These are phyloP conservation scores for Drosophila robusta DNA, from an alignment of 2,888 invertebrate species.

Conservation along the genomic window DNA sequence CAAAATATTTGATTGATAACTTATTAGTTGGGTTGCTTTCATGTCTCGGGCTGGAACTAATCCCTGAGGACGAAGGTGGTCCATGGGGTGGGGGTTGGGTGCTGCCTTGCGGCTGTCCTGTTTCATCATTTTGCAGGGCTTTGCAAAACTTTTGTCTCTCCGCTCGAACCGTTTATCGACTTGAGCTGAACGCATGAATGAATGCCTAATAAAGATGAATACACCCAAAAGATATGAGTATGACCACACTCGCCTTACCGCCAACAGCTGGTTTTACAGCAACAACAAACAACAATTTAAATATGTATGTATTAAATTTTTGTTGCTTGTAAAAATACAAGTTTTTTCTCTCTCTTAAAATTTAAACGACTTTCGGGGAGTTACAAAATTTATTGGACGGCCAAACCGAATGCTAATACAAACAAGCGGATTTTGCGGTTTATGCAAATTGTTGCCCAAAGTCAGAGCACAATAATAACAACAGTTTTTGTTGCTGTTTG, in stretches of 20 bases:
- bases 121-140: conserved; percentile 67
- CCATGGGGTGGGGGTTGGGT: neutral
- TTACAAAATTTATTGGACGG: conserved; percentile 64
- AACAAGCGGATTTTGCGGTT: conserved; percentile 79
- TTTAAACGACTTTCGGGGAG: conserved; percentile 49
- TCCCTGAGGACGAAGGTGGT: conserved; percentile 28
- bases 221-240: conserved; percentile 46
- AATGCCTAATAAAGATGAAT: conserved; percentile 79
- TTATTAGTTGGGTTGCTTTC: conserved; percentile 73
- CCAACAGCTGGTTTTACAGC: conserved; percentile 33
- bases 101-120: conserved; percentile 11
- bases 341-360: conserved; percentile 36
- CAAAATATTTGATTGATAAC: conserved; percentile 79
- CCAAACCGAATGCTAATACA: conserved; percentile 69
- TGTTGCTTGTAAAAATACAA: conserved; percentile 42
- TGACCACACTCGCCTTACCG: conserved; percentile 16
- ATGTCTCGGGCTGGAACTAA: conserved; percentile 45
- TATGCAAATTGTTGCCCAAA: conserved; percentile 68
- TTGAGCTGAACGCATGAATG: conserved; percentile 71
- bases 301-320: conserved; percentile 30
- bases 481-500: conserved; percentile 26
- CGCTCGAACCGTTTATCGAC: conserved; percentile 52
- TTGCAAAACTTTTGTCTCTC: conserved; percentile 72
- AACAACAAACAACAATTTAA: conserved; percentile 39
- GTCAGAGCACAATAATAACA: conserved; percentile 48